These are phyloP conservation scores for Cheilosia impressa DNA, from an alignment of 2,888 invertebrate genomes.

Conservation along the genomic window DNA sequence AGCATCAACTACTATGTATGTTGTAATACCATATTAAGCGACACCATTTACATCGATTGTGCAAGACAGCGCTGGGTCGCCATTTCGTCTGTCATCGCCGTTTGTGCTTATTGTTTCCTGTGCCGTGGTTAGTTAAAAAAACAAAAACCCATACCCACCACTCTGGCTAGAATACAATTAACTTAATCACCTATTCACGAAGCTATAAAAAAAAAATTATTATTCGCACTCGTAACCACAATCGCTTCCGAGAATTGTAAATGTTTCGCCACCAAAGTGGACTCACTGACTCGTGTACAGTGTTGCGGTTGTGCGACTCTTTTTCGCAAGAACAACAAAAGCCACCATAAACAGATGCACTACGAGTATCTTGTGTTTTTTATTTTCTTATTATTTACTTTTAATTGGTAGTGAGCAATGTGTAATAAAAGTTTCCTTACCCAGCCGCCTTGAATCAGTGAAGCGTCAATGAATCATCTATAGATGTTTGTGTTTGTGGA, in stretches of 20 bases:
- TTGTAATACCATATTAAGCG: constrained; percentile 21
- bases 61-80: constrained; percentile 22
- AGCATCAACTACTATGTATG: constrained; percentile 1
- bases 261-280: constrained; percentile 16
- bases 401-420: constrained; percentile 70
- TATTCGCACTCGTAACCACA: constrained; percentile 64
- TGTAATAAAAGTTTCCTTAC: constrained; percentile 42
- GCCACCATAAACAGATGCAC: constrained; percentile 11
- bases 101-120: constrained; percentile 28
- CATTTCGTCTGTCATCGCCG: constrained; percentile 36
- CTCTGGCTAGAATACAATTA: constrained; percentile 2
- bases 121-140: neutral
- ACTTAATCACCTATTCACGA: constrained; percentile 35
- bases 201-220: constrained; percentile 44
- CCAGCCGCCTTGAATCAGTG: constrained; percentile 1
- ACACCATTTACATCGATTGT: constrained; percentile 32
- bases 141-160: neutral
- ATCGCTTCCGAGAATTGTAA: constrained; percentile 66
- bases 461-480: constrained; percentile 14
- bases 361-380: constrained; percentile 10
- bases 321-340: constrained; percentile 18
- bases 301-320: neutral
- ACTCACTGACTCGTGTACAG: neutral
- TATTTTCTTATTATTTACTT: constrained; percentile 54
- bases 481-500: constrained; percentile 3